These are phyloP conservation scores for Drusus annulatus DNA, from an alignment of 1,140 invertebrate species.

Conservation along the genomic window DNA sequence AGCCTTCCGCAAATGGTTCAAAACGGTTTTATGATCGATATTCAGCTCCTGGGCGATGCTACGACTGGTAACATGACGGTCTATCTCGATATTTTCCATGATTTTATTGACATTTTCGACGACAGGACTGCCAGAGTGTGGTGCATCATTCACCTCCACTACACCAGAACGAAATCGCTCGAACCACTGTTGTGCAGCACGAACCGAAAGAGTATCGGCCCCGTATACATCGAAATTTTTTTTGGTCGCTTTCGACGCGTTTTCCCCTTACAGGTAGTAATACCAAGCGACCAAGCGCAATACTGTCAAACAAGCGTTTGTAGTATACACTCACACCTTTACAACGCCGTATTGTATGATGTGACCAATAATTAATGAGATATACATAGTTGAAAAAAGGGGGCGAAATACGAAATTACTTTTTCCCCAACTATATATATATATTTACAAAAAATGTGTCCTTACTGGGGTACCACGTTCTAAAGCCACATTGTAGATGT, in stretches of 20 bases:
- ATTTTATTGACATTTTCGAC: conserved; percentile 24
- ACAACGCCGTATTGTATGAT: conserved; percentile 1
- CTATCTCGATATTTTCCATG: conserved; percentile 25
- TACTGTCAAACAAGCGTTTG: conserved; percentile 7
- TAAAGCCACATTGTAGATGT: too few species aligned
- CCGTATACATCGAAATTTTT: conserved; percentile 4
- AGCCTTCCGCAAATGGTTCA: too few species aligned
- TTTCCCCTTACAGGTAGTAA: not conserved
- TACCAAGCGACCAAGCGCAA: conserved; percentile 58
- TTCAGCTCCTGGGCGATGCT: not conserved
- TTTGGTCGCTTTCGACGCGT: not conserved
- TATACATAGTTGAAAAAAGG: too few species aligned
- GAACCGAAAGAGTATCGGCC: not conserved
- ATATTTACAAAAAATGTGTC: too few species aligned
- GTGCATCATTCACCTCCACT: conserved; percentile 9
- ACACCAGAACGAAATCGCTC: too few species aligned
- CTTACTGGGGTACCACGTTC: too few species aligned
- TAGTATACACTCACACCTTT: conserved; percentile 9
- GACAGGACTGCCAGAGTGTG: conserved; percentile 10
- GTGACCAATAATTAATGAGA: too few species aligned
- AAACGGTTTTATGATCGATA: too few species aligned
- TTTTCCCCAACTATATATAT: too few species aligned
- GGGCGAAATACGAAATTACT: too few species aligned
- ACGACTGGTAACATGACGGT: not conserved
- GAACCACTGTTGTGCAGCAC: too few species aligned